phyloP scores from a whole-genome alignment of 2,797 vertebrate genomes.

The Gallirallus australis region DNA sequence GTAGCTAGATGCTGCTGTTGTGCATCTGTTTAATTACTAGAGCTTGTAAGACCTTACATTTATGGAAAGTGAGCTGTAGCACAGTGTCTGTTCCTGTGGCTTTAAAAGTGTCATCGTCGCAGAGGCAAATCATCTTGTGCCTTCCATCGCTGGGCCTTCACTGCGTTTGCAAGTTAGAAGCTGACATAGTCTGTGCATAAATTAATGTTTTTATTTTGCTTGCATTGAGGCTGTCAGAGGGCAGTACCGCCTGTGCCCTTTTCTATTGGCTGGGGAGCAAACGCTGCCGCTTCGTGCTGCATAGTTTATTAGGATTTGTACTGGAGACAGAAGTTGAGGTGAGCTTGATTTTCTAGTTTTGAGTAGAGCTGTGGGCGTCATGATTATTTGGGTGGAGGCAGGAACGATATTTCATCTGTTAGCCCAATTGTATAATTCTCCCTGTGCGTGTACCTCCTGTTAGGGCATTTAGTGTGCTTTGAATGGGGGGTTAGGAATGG shows the following conservation, averaged over 20 bases:
- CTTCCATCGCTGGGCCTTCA: background rate
- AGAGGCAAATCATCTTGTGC: background rate
- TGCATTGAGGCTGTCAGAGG: background rate
- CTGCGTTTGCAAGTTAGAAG: background rate
- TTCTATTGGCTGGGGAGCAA: background rate
- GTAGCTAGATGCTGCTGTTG: background rate
- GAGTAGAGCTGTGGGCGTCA: slow-evolving; percentile 59
- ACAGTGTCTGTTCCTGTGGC: background rate
- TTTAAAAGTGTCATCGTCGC: background rate
- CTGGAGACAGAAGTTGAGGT: slow-evolving; percentile 47
- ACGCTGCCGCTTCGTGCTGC: slow-evolving; percentile 1
- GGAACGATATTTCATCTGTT: slow-evolving; percentile 48
- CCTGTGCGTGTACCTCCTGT: background rate
- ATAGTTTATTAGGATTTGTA: slow-evolving; percentile 43
- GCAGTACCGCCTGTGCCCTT: background rate
- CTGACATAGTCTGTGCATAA: background rate
- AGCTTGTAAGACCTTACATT: background rate
- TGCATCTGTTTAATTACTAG: background rate
- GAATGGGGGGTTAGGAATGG: background rate
- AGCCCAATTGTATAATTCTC: slow-evolving; percentile 45
- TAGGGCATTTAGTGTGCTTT: background rate
- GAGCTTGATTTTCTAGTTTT: slow-evolving; percentile 75
- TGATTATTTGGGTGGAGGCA: slow-evolving; percentile 74
- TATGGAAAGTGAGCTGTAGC: background rate
- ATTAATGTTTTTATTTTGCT: background rate